Percentiles rank a stretch among this genome's conserved stretches.
Conservation (phyloP, 2,888 invertebrate genomes). For the Xestoiulus laeticollis region DNA sequence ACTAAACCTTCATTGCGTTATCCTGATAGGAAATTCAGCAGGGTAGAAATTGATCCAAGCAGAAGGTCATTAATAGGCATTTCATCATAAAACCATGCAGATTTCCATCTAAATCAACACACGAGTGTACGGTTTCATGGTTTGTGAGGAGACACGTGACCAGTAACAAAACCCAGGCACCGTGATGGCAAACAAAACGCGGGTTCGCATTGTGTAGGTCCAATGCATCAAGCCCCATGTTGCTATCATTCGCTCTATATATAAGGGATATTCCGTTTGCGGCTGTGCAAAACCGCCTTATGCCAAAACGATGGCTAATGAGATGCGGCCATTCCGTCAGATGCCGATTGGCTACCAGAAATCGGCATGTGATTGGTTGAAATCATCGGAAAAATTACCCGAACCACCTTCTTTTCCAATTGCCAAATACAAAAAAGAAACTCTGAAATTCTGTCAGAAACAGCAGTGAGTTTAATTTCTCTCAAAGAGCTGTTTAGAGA, state of each 20-base stretch:
- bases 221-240: not conserved
- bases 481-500: not conserved
- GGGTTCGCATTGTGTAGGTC: not conserved
- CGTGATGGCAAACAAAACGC: not conserved
- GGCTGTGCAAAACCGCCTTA: conserved; percentile 9
- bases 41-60: not conserved
- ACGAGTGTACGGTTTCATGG: not conserved
- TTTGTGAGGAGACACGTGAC: not conserved
- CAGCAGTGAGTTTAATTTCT: conserved; percentile 1
- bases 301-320: not conserved
- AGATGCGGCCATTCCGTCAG: conserved; percentile 9
- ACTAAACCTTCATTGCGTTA: not conserved
- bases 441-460: not conserved
- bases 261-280: not conserved
- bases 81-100: not conserved
- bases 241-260: not conserved
- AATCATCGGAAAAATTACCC: not conserved
- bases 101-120: conserved; percentile 9
- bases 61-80: not conserved
- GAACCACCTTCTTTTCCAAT: not conserved
- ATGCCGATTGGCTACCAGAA: conserved; percentile 1
- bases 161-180: not conserved
- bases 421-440: not conserved
- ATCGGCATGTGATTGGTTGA: not conserved
- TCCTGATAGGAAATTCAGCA: too few relatives aligned